Conservation (phyloP, 2,113 vertebrate genomes). For the Heloderma charlesbogerti region DNA sequence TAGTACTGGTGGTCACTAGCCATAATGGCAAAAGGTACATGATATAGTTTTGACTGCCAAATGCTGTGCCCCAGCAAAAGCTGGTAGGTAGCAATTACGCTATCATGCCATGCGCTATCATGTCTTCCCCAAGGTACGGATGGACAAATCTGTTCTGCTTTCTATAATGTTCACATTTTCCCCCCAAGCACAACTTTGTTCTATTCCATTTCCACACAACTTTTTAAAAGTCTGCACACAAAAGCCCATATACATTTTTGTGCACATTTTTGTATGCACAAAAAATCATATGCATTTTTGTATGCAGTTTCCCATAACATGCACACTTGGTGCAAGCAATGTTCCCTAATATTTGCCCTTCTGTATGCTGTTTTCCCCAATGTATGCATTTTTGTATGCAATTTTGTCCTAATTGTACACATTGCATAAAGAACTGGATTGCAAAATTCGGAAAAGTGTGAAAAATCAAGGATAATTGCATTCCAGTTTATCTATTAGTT, state of each 20-base stretch:
- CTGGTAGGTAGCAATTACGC: no score
- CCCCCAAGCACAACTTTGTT: no score
- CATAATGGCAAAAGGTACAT: background rate
- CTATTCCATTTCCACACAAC: background rate
- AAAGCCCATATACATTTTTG: background rate
- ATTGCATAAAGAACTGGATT: background rate
- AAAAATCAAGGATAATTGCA: background rate
- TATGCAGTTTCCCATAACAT: background rate
- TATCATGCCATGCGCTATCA: background rate
- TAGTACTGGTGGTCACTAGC: background rate
- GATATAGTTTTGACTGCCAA: background rate
- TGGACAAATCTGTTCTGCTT: background rate
- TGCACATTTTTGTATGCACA: background rate
- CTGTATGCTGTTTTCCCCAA: background rate
- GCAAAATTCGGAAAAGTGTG: background rate
- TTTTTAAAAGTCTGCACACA: background rate
- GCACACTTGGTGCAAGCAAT: no score
- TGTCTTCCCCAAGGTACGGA: background rate
- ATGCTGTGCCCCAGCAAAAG: background rate
- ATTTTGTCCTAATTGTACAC: background rate
- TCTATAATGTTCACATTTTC: background rate
- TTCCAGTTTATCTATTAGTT: background rate
- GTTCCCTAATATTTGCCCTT: background rate
- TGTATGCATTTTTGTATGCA: background rate
- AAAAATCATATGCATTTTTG: background rate